phyloP scores from a whole-genome alignment of 2,797 vertebrate genomes.

The Scarus forsteni region DNA sequence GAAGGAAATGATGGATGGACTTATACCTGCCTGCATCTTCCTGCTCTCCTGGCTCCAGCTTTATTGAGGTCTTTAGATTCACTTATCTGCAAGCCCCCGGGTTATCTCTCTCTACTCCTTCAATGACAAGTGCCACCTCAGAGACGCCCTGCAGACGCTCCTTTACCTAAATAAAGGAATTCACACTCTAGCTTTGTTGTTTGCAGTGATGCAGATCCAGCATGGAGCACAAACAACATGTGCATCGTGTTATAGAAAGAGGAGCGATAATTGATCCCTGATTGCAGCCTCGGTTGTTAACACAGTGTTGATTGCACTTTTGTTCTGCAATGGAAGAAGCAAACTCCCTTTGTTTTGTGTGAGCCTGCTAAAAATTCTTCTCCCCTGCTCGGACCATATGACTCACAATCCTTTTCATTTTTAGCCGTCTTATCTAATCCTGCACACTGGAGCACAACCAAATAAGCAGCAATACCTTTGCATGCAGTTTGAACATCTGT shows the following conservation, averaged over 20 bases:
- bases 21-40: slow-evolving; percentile 74
- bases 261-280: slow-evolving; percentile 4
- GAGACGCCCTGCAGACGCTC: slow-evolving; percentile 53
- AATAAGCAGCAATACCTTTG: slow-evolving; percentile 71
- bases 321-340: neutral
- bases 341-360: neutral
- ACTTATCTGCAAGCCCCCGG: slow-evolving; percentile 75
- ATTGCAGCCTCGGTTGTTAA: slow-evolving; percentile 17
- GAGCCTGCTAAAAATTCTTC: slow-evolving; percentile 8
- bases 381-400: slow-evolving; percentile 24
- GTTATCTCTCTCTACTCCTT: slow-evolving; percentile 69
- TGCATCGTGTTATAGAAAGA: slow-evolving; percentile 1
- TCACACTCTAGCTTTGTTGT: slow-evolving; percentile 6
- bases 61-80: slow-evolving; percentile 83
- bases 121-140: slow-evolving; percentile 72
- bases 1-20: slow-evolving; percentile 82
- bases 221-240: neutral
- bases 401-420: slow-evolving; percentile 39
- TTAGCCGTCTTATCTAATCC: slow-evolving; percentile 59
- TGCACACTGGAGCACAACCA: slow-evolving; percentile 64
- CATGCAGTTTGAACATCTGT: slow-evolving; percentile 84
- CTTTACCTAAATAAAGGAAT: slow-evolving; percentile 59
- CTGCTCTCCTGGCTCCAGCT: slow-evolving; percentile 61
- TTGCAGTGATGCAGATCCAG: slow-evolving; percentile 25
- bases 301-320: slow-evolving; percentile 8